These are phyloP conservation scores for Drosophila mulleri DNA, from an alignment of 2,888 invertebrate species.

Conservation along the genomic window DNA sequence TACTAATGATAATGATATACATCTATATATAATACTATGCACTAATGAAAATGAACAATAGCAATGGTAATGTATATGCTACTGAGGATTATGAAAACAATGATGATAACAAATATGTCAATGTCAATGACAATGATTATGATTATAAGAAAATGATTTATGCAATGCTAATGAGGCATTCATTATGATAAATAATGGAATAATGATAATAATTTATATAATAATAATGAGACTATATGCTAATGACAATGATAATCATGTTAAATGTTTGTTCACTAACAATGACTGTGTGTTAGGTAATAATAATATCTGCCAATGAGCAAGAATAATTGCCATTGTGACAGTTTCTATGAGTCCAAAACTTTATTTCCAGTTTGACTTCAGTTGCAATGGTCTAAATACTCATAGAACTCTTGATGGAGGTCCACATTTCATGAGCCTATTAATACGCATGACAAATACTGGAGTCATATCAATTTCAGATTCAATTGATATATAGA, in stretches of 20 bases:
- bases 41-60: no score
- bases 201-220: neutral
- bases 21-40: no score
- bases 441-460: neutral
- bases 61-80: no score
- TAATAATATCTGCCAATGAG: neutral
- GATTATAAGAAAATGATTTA: no score
- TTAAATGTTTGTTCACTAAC: no score
- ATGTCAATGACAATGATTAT: neutral
- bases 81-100: neutral
- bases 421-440: neutral
- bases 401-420: neutral
- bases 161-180: no score
- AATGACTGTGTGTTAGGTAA: neutral
- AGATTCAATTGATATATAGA: neutral
- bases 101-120: neutral
- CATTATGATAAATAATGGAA: no score
- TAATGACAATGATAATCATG: neutral
- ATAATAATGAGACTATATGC: neutral
- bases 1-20: neutral
- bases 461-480: neutral
- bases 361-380: neutral
- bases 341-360: neutral
- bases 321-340: neutral
- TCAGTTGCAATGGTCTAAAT: neutral